These are phyloP conservation scores for Mnemiopsis leidyi DNA, from an alignment of 37 sponge, comb jelly and placozoan species.

Conservation along the genomic window DNA sequence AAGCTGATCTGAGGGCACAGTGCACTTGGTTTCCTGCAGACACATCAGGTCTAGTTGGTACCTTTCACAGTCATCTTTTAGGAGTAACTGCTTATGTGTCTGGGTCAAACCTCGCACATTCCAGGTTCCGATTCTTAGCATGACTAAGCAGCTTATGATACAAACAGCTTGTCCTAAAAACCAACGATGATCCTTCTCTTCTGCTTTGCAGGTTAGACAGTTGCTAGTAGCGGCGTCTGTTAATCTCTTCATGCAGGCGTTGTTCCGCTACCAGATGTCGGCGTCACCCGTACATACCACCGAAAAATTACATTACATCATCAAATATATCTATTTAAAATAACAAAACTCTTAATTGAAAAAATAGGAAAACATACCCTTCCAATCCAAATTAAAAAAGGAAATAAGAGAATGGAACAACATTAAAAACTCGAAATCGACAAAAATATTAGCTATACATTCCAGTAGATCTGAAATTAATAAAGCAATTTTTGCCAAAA, in stretches of 20 bases:
- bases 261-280: background rate
- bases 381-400: too few species aligned
- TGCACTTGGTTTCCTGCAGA: background rate
- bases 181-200: background rate
- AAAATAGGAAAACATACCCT: too few species aligned
- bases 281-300: background rate
- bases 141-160: background rate
- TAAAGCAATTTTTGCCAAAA: too few species aligned
- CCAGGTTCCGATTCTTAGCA: slow-evolving; percentile 4
- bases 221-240: background rate
- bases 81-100: background rate
- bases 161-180: background rate
- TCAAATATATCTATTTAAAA: too few species aligned
- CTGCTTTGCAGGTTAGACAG: background rate
- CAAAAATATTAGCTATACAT: too few species aligned
- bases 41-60: background rate
- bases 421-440: too few species aligned
- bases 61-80: background rate
- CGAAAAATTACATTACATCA: too few species aligned
- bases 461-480: too few species aligned
- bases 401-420: too few species aligned
- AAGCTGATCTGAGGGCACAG: background rate
- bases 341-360: too few species aligned
- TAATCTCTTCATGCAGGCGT: background rate
- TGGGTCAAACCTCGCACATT: background rate